Percentiles rank a stretch among this genome's conserved stretches.
phyloP scores from a whole-genome alignment of 2,797 vertebrate genomes.

The Microcaecilia unicolor region DNA sequence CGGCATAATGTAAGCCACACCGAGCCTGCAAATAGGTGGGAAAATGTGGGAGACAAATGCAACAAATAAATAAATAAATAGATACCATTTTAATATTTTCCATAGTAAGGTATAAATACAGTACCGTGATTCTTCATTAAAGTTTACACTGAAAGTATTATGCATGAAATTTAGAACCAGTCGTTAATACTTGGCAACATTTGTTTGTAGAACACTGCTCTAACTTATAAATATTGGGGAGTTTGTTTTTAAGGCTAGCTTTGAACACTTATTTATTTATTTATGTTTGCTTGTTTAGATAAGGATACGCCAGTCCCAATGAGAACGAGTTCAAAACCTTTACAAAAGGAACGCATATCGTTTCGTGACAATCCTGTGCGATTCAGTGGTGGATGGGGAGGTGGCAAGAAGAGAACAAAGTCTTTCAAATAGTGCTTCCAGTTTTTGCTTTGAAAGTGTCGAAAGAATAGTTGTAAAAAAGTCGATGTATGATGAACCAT shows the following conservation, averaged over 20 bases:
- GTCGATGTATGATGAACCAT: constrained; percentile 6
- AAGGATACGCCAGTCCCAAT: constrained; percentile 45
- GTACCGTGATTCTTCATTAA: no score
- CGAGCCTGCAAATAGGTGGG: no score
- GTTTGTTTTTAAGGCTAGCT: background rate
- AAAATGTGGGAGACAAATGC: no score
- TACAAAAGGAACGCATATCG: constrained; percentile 72
- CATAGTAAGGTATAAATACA: no score
- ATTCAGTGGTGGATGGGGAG: constrained; percentile 81
- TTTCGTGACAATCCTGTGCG: constrained; percentile 70
- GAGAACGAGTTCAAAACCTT: constrained; percentile 44
- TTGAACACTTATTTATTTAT: background rate
- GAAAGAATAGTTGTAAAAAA: constrained; percentile 24
- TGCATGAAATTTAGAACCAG: no score
- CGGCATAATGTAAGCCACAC: no score
- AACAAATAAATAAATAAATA: no score
- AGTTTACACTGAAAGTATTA: no score
- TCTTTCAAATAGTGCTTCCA: constrained; percentile 46
- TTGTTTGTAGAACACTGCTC: no score
- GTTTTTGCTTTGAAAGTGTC: constrained; percentile 12
- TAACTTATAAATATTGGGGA: constrained; percentile 4
- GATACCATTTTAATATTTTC: no score
- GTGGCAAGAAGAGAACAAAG: constrained; percentile 73
- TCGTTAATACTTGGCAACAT: no score
- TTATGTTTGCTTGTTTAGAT: constrained; percentile 49